Evolutionary conservation across 2,797 vertebrate genomes (phyloP), one percentile per base, ranked within the genome.

Genomic region (Gadopsis bispinosus): DNA sequence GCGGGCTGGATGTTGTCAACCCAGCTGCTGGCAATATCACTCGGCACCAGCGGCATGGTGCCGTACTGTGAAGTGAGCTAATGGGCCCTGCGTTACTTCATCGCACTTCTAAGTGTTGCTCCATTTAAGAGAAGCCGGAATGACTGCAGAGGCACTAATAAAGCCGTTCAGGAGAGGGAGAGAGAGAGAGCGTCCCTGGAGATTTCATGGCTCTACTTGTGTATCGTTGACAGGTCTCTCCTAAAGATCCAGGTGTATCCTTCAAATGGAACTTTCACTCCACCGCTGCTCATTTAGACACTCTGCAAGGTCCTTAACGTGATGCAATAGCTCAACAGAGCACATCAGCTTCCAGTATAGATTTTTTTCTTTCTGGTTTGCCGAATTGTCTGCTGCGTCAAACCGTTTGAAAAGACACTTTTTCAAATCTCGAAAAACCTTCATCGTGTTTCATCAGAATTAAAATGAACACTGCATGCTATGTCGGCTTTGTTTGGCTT

Each of bases 1-100:
- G 73, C 58, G 37, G 86, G 89, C 83, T 91, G 88, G 60, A 84
- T 88, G 78, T 73, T 84, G 83, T 90, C 88, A 79, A 78, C 84
- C 81, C 95, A 95, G 95, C 95, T 96, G 95, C 93, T 86, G 89
- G 85, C 85, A 83, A 92, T 89, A 92, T 96, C 95, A 95, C 93
- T 96, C 95, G 58, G 86, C 95, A 95, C 94, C 91, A 81, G 82
- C 68, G 55, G 83, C 83, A 54, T 75, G 84, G 87, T 90, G 90
- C 88, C 58, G 87, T 83, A 91, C 93, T 81, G 88, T 75, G 14
- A 70, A 80, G 91, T 87, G 87, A 92, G 93, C 93, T 96, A 96
- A 96, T 95, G 93, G 94, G 87, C 91, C 84, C 90, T 31, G 78
- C 71, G 93, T 95, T 94, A 95, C 94, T 95, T 95, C 94, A 95